Evolutionary conservation across 2,888 invertebrate genomes (phyloP), one percentile per base, ranked within the genome.

Genomic region (Gastrophysa polygoni): DNA sequence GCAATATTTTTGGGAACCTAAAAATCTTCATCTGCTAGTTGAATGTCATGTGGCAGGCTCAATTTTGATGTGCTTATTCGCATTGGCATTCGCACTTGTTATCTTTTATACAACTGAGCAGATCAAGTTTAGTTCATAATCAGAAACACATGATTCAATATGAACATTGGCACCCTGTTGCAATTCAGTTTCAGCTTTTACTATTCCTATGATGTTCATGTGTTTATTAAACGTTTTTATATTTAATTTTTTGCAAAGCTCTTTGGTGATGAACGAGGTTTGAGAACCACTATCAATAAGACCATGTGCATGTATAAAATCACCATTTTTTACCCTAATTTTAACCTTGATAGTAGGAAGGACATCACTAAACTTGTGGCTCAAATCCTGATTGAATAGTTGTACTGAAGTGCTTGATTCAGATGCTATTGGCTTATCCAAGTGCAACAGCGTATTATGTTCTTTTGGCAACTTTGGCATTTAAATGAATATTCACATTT

Each of bases 211-310:
- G 29, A 51, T 18, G 29, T 34, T 29, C 18, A 51, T 29, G 8
- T 32, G 4, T 18, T 51, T 51, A 17, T 51, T 20, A 14, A 51
- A 29, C 5, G 29, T 24, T 51, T 51, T 29, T 32, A 11, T 10
- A 17, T 32, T 32, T n/a, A 51, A 18, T 29, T 29, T 51, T 29
- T 51, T 14, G 1, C n/a, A 18, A 11, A 51, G 18, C 16, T 34
- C 34, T 5, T 16, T 18, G n/a, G 51, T 51, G 4, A 51, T 51
- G 51, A 51, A 51, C 10, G 32, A 51, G 32, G 51, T 51, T 51
- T 51, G 51, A 51, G 51, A 51, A 20, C 51, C 51, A 51, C 51
- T 51, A 16, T 51, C 51, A 51, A 51, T 51, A 29, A 51, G 51
- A 34, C 51, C 29, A 11, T 48, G 21, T 6, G 48, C 51, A 20